phyloP scores from a whole-genome alignment of 2,797 vertebrate genomes.

The Chlorospingus semifuscus region DNA sequence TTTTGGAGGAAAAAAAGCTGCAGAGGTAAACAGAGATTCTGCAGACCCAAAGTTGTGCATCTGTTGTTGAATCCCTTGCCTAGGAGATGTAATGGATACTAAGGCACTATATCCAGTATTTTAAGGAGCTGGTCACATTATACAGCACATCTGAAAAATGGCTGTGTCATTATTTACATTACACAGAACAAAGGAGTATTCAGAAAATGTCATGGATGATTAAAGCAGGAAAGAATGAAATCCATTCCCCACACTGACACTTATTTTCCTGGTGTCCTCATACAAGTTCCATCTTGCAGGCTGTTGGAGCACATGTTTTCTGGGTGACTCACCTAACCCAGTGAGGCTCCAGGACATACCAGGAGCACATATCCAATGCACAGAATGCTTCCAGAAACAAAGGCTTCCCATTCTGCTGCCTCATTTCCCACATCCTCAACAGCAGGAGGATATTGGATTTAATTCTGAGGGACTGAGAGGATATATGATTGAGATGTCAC shows the following conservation, averaged over 20 bases:
- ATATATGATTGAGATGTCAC: neutral
- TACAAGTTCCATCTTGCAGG: neutral
- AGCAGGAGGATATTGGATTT: neutral
- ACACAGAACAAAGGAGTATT: slow-evolving; percentile 2
- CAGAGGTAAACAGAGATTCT: neutral
- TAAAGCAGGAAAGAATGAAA: neutral
- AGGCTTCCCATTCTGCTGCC: neutral
- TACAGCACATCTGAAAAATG: neutral
- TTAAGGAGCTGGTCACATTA: neutral
- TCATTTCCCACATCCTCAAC: neutral
- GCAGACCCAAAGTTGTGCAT: neutral
- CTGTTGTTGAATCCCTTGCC: neutral
- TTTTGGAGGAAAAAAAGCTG: neutral
- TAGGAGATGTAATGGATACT: neutral
- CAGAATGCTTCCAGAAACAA: neutral
- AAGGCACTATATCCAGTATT: neutral
- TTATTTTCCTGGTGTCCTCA: slow-evolving; percentile 2
- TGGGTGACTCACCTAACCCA: neutral
- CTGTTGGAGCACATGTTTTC: neutral
- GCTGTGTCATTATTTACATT: slow-evolving; percentile 24
- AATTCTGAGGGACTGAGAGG: neutral
- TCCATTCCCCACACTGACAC: neutral
- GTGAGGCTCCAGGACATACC: neutral
- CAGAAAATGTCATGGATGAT: neutral
- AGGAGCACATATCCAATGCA: neutral